phyloP scores from a whole-genome alignment of 2,888 invertebrate species.

The Drosophila cognata region DNA sequence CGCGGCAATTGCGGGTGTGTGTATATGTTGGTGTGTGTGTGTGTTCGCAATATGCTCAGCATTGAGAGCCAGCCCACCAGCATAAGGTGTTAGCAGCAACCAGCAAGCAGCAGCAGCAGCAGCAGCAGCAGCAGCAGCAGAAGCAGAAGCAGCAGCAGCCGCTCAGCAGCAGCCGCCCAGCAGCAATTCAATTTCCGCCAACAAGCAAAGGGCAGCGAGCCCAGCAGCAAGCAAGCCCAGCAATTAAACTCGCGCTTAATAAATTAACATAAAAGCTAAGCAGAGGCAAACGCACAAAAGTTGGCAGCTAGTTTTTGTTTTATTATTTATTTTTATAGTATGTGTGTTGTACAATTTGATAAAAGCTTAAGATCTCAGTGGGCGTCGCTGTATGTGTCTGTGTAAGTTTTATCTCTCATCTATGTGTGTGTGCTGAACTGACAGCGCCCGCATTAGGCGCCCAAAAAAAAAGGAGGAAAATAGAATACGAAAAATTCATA shows the following conservation, averaged over 20 bases:
- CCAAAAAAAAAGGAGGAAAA: constrained; percentile 31
- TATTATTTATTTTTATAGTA: constrained; percentile 15
- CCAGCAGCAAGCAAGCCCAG: constrained; percentile 41
- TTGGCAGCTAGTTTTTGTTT: constrained; percentile 57
- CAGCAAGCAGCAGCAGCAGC: constrained; percentile 28
- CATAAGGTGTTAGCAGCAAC: constrained; percentile 60
- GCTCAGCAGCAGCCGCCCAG: constrained; percentile 20
- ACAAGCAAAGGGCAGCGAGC: constrained; percentile 54
- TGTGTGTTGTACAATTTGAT: constrained; percentile 11
- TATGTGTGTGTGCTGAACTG: constrained; percentile 27
- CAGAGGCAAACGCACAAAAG: constrained; percentile 58
- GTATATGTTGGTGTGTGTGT: not conserved
- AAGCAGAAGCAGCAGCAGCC: constrained; percentile 19
- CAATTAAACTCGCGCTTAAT: constrained; percentile 71
- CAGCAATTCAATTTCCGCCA: constrained; percentile 74
- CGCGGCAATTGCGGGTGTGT: constrained; percentile 49
- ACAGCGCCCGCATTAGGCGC: constrained; percentile 62
- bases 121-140: constrained; percentile 15
- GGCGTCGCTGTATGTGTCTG: constrained; percentile 8
- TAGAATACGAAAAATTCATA: constrained; percentile 36
- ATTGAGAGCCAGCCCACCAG: constrained; percentile 42
- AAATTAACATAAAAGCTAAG: constrained; percentile 72
- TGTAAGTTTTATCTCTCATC: not conserved
- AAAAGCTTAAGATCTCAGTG: constrained; percentile 46
- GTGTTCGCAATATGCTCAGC: constrained; percentile 66